phyloP scores from a whole-genome alignment of 2,797 vertebrate genomes.

The Syndactyla subalaris region DNA sequence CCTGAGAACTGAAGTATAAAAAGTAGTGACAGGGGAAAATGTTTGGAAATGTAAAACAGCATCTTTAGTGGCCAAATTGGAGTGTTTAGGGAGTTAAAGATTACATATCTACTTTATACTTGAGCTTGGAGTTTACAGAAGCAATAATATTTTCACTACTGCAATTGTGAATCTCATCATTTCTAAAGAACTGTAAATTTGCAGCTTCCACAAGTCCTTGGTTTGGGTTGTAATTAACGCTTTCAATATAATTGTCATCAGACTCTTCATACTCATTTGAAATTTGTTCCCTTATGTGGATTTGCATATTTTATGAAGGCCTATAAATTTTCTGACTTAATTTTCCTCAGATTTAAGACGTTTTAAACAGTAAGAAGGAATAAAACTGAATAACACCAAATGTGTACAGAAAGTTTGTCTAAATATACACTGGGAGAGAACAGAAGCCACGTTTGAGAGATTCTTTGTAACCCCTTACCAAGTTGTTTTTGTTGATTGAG shows the following conservation, averaged over 20 bases:
- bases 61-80: constrained; percentile 83
- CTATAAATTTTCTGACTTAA: neutral
- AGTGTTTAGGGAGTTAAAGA: constrained; percentile 78
- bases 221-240: constrained; percentile 10
- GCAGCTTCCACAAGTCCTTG: neutral
- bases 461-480: constrained; percentile 19
- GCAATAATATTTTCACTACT: constrained; percentile 77
- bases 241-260: constrained; percentile 42
- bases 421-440: neutral
- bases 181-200: constrained; percentile 59
- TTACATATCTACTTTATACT: constrained; percentile 77
- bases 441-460: constrained; percentile 29
- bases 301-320: neutral
- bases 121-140: constrained; percentile 78
- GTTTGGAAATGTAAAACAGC: constrained; percentile 81
- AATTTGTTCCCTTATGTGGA: neutral
- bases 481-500: constrained; percentile 47
- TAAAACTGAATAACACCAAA: neutral
- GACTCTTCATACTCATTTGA: neutral
- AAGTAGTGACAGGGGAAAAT: constrained; percentile 81
- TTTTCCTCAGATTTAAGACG: neutral
- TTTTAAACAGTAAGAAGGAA: neutral
- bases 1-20: constrained; percentile 82
- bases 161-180: constrained; percentile 67
- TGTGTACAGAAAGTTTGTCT: neutral